Percentiles rank a stretch among this genome's conserved stretches.
phyloP scores from a whole-genome alignment of 2,113 vertebrate genomes.

The Equus przewalskii region DNA sequence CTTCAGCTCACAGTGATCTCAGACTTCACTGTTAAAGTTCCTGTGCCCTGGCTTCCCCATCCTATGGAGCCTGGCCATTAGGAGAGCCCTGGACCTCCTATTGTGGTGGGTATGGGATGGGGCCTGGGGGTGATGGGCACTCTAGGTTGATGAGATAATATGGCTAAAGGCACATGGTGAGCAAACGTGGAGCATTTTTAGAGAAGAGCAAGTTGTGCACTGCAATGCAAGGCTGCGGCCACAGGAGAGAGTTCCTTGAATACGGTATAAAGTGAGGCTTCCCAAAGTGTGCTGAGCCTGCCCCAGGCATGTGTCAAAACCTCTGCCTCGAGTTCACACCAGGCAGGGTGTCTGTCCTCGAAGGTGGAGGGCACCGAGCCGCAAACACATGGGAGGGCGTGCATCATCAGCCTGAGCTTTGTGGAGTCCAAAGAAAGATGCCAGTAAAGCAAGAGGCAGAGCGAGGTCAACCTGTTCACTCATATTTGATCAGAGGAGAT shows the following conservation, averaged over 20 bases:
- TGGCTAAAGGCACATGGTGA: background rate
- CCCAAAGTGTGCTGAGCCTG: background rate
- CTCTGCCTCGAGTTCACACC: background rate
- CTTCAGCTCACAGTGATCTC: background rate
- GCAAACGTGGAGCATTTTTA: background rate
- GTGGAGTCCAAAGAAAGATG: background rate
- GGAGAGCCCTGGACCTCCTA: background rate
- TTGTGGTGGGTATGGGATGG: background rate
- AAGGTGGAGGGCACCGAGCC: too few species aligned
- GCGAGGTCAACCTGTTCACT: background rate
- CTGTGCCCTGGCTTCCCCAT: background rate
- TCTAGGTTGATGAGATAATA: background rate
- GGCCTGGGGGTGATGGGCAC: background rate
- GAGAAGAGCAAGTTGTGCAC: background rate
- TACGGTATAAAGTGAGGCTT: background rate
- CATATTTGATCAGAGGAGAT: background rate
- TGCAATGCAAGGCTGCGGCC: background rate
- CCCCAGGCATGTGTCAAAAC: too few species aligned
- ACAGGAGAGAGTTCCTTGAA: background rate
- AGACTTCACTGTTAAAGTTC: background rate
- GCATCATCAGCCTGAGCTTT: accelerated
- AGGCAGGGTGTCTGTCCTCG: background rate
- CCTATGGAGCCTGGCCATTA: background rate
- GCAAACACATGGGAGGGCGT: too few species aligned
- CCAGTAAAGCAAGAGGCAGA: background rate